These are phyloP conservation scores for Tetranychus piercei DNA, from an alignment of 2,888 invertebrate genomes.

Conservation along the genomic window DNA sequence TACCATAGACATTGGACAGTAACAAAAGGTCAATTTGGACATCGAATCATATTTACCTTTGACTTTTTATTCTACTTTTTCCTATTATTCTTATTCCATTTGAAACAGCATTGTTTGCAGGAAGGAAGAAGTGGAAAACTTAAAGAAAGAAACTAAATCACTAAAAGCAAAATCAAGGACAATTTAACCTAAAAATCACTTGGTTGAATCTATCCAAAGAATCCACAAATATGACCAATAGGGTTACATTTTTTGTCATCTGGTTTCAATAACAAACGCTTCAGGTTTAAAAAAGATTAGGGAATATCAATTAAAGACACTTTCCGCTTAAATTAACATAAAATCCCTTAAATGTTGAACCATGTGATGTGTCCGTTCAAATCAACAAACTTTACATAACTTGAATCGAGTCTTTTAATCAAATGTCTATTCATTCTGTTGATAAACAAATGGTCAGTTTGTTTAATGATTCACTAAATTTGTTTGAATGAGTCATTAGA, in stretches of 20 bases:
- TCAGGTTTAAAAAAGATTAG: too few species aligned
- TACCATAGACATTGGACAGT: neutral
- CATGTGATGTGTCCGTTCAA: too few species aligned
- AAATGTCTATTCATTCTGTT: too few species aligned
- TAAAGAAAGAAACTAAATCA: neutral
- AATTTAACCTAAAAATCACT: neutral
- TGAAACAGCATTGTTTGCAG: neutral
- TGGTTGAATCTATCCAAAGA: neutral
- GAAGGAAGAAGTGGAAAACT: neutral
- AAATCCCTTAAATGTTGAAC: too few species aligned
- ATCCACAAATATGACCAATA: neutral
- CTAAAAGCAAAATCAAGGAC: slow-evolving; percentile 5
- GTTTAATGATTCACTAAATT: too few species aligned
- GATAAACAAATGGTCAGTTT: too few species aligned
- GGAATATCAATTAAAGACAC: too few species aligned
- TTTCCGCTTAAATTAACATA: too few species aligned
- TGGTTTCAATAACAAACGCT: neutral
- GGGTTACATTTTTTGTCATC: neutral
- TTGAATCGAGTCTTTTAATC: too few species aligned
- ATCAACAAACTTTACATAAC: too few species aligned
- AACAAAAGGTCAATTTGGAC: neutral
- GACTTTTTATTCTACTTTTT: neutral
- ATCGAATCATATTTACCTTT: slow-evolving; percentile 2
- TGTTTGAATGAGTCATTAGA: too few species aligned
- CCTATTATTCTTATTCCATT: neutral